Evolutionary conservation across 2,797 vertebrate species (phyloP), one percentile per base, ranked within the genome.

Genomic region (Cyprinella venusta): DNA sequence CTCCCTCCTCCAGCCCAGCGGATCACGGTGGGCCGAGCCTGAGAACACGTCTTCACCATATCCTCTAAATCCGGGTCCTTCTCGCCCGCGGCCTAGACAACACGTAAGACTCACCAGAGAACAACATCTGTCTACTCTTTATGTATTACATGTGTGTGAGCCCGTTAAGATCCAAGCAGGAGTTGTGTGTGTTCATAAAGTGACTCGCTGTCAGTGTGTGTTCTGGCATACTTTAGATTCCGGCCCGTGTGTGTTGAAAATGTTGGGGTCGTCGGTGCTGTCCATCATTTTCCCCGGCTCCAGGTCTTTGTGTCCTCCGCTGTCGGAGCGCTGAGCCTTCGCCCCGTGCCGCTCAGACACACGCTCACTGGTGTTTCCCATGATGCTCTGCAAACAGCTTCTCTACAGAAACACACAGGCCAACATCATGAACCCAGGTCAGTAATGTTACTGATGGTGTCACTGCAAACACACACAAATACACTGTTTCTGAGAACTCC

Each of bases 291-390:
- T 97, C 89, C 96, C 92, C 65, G 90, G 94, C 0, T 97, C 96
- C 3, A 95, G 97, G 88, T 98, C 98, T 91, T 97, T 97, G 85
- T 95, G 95, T 12, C 93, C 91, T 0, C 95, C 76, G 61, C 96
- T 94, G 12, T 99, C 97, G 0, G 95, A 90, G 59, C 97, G 97
- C 16, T 97, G 96, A 30, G 96, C 89, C 74, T 98, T 99, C 87
- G 94, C 88, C 83, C 97, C 95, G 86, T 97, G 97, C 61, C 97
- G 96, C 45, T 98, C 97, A 0, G 96, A 94, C 91, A 95, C 92
- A 26, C 97, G 90, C 71, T 99, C 98, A 2, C 97, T 97, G 74
- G 97, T 98, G 92, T 99, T 99, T 7, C 98, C 98, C 98, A 99
- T 99, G 72, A 56, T 56, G 50, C 48, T 72, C 26, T 52, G 6